Percentiles rank a stretch among this genome's conserved stretches.
phyloP scores from a whole-genome alignment of 2,888 invertebrate genomes.

The Patella pellucida region DNA sequence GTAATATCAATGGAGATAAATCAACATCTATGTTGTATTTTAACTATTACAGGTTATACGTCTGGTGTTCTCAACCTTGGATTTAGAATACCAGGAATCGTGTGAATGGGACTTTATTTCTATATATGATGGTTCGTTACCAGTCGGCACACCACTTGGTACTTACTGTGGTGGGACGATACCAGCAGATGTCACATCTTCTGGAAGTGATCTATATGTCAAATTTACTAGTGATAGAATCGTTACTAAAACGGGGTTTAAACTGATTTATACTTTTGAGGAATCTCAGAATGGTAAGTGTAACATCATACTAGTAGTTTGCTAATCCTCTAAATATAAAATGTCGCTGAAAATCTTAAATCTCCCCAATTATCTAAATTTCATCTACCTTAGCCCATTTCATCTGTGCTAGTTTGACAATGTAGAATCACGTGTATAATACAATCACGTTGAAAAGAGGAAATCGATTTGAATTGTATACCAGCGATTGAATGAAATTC shows the following conservation, averaged over 20 bases:
- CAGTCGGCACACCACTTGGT: constrained; percentile 15
- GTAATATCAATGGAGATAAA: too few relatives aligned
- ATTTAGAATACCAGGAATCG: constrained; percentile 22
- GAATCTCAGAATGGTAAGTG: not conserved
- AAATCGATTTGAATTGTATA: too few relatives aligned
- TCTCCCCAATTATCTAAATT: too few relatives aligned
- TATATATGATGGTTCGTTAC: constrained; percentile 21
- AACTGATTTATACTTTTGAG: constrained; percentile 28
- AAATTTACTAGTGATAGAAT: constrained; percentile 41
- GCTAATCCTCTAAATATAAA: too few relatives aligned
- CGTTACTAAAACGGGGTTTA: constrained; percentile 37
- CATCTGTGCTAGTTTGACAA: too few relatives aligned
- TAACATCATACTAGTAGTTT: too few relatives aligned
- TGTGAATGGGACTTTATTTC: constrained; percentile 31
- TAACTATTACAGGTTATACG: constrained; percentile 23
- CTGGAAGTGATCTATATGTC: constrained; percentile 32
- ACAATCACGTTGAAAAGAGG: too few relatives aligned
- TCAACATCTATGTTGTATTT: too few relatives aligned
- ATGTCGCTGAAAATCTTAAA: too few relatives aligned
- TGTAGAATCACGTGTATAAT: too few relatives aligned
- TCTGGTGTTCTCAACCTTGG: constrained; percentile 26
- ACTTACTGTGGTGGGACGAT: constrained; percentile 26
- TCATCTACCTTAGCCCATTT: too few relatives aligned
- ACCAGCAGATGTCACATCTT: constrained; percentile 37
- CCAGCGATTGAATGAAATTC: too few relatives aligned